Evolutionary conservation across 2,113 vertebrate species (phyloP), one percentile per base, ranked within the genome.

Genomic region (Halichoeres trimaculatus): DNA sequence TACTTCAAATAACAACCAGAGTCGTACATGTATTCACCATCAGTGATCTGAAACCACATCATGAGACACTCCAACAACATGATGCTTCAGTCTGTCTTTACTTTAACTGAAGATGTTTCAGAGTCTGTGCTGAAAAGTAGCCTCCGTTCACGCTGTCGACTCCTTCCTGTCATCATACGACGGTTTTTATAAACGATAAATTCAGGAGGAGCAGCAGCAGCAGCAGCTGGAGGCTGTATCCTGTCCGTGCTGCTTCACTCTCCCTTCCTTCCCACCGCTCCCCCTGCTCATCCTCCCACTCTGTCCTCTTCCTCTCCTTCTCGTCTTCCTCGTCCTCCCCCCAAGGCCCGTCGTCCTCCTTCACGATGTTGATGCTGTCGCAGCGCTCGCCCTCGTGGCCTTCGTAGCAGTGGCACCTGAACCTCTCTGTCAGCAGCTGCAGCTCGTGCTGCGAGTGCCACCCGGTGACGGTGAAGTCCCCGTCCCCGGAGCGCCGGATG

Each of bases 331-430:
- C 69, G 14, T 54, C 65, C 3, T 74, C 63, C 38, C 51, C 55
- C 54, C 83, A 41, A 0, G 54, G 68, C 50, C 19, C 66, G 4
- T 85, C 85, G 2, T 89, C 86, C 83, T 86, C 88, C 48, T 17
- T 83, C 40, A 91, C 80, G 30, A 79, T 53, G 68, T 92, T 91
- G 30, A 88, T 71, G 74, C 86, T 90, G 83, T 93, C 86, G 19
- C 94, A 95, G 38, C 7, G 63, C 22, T 92, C 69, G 38, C 94
- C 94, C 58, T 85, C 50, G 17, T 94, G 94, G 6, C 92, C 93
- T 79, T 94, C 89, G 35, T 95, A 97, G 77, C 94, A 96, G 65
- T 94, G 94, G 68, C 94, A 96, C 48, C 70, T 81, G 63, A 96
- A 95, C 73, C 82, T 89, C 58, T 94, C 64, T 0, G 24, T 58